A percentile compares a stretch with the other conserved stretches of the same genome.
phyloP scores from a whole-genome alignment of 2,797 vertebrate genomes.

The Alcedo quadribrachys region DNA sequence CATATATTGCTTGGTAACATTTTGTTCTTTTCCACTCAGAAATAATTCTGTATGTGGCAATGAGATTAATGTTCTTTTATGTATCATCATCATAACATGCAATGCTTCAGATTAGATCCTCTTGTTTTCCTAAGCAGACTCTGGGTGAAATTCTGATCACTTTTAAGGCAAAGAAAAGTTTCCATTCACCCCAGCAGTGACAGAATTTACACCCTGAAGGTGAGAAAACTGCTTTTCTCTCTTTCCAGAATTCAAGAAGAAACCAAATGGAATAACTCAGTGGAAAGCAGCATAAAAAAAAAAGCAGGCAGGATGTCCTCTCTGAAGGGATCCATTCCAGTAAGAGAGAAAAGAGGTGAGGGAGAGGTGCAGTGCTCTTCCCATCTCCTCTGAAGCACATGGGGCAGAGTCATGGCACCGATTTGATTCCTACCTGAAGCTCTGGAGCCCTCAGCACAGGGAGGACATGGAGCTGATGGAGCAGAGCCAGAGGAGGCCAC shows the following conservation, averaged over 20 bases:
- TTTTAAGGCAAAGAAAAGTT: slow-evolving; percentile 13
- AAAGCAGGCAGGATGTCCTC: slow-evolving; percentile 14
- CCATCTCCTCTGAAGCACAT: not conserved
- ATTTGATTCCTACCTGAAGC: not conserved
- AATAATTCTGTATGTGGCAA: slow-evolving; percentile 20
- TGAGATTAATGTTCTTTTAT: slow-evolving; percentile 36
- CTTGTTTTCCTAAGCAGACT: slow-evolving; percentile 11
- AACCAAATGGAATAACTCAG: slow-evolving; percentile 36
- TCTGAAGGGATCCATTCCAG: slow-evolving; percentile 22
- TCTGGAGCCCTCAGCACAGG: too few relatives aligned
- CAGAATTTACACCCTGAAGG: slow-evolving; percentile 53
- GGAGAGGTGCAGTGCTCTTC: not conserved
- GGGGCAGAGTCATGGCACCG: not conserved
- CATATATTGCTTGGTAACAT: not conserved
- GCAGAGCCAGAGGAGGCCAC: too few relatives aligned
- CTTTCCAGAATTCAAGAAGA: slow-evolving; percentile 36
- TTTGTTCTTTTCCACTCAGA: slow-evolving; percentile 33
- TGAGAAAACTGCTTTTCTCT: not conserved
- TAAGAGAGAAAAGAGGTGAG: not conserved
- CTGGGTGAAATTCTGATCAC: not conserved
- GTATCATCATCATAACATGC: not conserved
- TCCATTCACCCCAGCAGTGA: not conserved
- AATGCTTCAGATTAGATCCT: slow-evolving; percentile 12
- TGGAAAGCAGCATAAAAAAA: slow-evolving; percentile 32
- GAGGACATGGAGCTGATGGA: too few relatives aligned